Percentiles rank a stretch among this genome's conserved stretches.
These are phyloP conservation scores for Pseudolycoriella hygida DNA, from an alignment of 2,888 invertebrate species.

Conservation along the genomic window DNA sequence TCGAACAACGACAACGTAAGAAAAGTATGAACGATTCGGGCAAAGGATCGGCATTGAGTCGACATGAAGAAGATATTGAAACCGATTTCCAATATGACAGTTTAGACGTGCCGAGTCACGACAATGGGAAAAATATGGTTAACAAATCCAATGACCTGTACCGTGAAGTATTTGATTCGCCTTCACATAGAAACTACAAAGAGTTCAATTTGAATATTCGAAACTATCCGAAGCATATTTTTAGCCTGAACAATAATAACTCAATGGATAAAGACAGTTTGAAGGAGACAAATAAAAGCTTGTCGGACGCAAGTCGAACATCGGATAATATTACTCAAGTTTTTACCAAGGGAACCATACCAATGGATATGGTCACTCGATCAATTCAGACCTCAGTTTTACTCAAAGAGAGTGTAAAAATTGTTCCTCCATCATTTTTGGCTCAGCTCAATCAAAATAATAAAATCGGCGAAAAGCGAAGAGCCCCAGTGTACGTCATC, in stretches of 20 bases:
- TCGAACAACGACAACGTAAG: conserved; percentile 24
- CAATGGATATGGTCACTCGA: conserved; percentile 42
- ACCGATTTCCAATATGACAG: conserved; percentile 19
- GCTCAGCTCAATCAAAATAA: conserved; percentile 34
- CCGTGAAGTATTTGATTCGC: conserved; percentile 15
- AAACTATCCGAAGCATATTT: conserved; percentile 27
- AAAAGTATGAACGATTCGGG: conserved; percentile 31
- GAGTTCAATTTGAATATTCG: conserved; percentile 18
- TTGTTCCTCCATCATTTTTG: conserved; percentile 52
- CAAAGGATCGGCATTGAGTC: conserved; percentile 26
- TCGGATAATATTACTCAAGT: conserved; percentile 23
- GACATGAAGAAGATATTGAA: conserved; percentile 23
- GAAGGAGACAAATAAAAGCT: conserved; percentile 11
- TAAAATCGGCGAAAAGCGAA: conserved; percentile 38
- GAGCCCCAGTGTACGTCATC: conserved; percentile 71
- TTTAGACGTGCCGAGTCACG: conserved; percentile 19
- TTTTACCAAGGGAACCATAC: conserved; percentile 28
- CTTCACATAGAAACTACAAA: conserved; percentile 10
- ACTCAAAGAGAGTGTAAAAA: conserved; percentile 37
- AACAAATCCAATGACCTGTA: conserved; percentile 14
- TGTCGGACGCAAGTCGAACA: conserved; percentile 22
- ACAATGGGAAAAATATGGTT: conserved; percentile 14
- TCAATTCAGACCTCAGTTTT: conserved; percentile 51
- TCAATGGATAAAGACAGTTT: conserved; percentile 24
- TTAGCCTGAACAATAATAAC: conserved; percentile 32